These are phyloP conservation scores for Pristionchus entomophagus DNA, from an alignment of 2,888 invertebrate genomes.

Conservation along the genomic window DNA sequence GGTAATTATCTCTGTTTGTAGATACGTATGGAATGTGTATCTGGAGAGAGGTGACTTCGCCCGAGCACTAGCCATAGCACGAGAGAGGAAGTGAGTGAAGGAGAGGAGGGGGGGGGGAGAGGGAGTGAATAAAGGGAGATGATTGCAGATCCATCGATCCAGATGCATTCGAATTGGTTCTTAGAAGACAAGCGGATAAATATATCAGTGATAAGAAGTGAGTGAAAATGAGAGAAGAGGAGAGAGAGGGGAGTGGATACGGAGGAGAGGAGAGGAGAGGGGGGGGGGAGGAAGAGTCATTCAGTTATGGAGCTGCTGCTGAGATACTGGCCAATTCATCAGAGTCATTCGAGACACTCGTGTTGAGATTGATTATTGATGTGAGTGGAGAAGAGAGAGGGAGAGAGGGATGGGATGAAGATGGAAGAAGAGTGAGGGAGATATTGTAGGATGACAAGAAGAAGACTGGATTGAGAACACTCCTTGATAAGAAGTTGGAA, in stretches of 20 bases:
- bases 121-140: not conserved
- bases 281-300: not conserved
- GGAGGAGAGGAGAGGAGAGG: not conserved
- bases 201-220: slow-evolving; percentile 72
- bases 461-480: slow-evolving; percentile 89
- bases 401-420: not conserved
- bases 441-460: slow-evolving; percentile 79
- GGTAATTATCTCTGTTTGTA: slow-evolving; percentile 34
- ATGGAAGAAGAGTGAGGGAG: too few species aligned
- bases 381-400: slow-evolving; percentile 21
- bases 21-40: slow-evolving; percentile 72
- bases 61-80: slow-evolving; percentile 62
- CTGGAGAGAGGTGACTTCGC: slow-evolving; percentile 70
- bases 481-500: slow-evolving; percentile 87
- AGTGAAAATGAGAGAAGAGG: too few species aligned
- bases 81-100: slow-evolving; percentile 50
- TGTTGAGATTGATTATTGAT: slow-evolving; percentile 88
- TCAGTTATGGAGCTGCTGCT: slow-evolving; percentile 80
- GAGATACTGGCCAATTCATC: slow-evolving; percentile 90
- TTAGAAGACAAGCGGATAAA: slow-evolving; percentile 71
- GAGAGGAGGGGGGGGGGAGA: not conserved
- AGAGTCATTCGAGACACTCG: slow-evolving; percentile 93
- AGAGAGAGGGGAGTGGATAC: too few species aligned
- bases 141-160: slow-evolving; percentile 58
- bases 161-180: slow-evolving; percentile 68